phyloP scores from a whole-genome alignment of 2,797 vertebrate species.

The Clangula hyemalis region DNA sequence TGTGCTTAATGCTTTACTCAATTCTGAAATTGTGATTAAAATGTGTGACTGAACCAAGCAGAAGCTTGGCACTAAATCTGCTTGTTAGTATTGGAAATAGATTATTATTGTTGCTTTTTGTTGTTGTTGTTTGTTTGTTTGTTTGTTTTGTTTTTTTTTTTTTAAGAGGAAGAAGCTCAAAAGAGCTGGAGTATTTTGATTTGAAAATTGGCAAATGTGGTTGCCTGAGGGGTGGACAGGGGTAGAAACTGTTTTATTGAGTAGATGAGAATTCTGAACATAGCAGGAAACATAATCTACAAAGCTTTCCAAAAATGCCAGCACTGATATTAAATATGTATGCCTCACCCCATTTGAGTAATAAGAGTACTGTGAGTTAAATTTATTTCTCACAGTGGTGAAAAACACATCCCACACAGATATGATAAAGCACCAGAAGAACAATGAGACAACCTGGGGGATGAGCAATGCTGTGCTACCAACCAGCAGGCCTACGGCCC shows the following conservation, averaged over 20 bases:
- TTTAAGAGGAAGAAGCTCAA: background rate
- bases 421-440: background rate
- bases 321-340: conserved; percentile 30
- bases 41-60: conserved; percentile 24
- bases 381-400: conserved; percentile 19
- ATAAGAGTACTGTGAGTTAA: background rate
- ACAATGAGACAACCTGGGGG: background rate
- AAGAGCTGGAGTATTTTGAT: conserved; percentile 7
- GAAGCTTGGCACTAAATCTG: conserved; percentile 2
- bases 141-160: background rate
- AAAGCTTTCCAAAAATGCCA: conserved; percentile 27
- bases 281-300: conserved; percentile 25
- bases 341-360: conserved; percentile 33
- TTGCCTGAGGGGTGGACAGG: background rate
- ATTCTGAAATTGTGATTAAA: background rate
- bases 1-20: background rate
- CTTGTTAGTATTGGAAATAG: background rate
- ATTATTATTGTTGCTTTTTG: background rate
- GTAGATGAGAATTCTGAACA: conserved; percentile 2
- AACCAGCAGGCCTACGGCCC: background rate
- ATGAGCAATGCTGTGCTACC: background rate
- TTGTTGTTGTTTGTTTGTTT: too few relatives aligned
- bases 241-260: conserved; percentile 24
- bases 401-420: background rate
- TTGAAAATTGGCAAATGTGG: background rate